Evolutionary conservation across 1,140 invertebrate genomes (phyloP).

Genomic region (Danaus melanippus): DNA sequence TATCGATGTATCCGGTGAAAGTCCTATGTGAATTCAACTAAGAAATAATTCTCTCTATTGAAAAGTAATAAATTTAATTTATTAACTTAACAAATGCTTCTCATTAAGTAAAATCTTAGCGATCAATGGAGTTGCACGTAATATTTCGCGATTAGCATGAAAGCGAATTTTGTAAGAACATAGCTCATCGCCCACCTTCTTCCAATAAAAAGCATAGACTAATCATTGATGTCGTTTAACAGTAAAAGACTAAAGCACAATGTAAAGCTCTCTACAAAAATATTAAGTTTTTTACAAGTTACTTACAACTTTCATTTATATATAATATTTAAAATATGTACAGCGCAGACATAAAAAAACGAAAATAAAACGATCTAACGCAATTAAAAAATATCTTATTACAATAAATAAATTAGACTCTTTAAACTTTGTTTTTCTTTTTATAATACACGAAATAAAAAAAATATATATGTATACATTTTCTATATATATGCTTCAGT

Average conservation of each 20-base stretch:
- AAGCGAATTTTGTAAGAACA: conserved; percentile 31
- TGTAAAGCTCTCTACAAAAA: conserved; percentile 2
- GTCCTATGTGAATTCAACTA: conserved; percentile 41
- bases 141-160: conserved; percentile 47
- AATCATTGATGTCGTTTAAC: conserved; percentile 14
- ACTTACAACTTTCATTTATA: too few species aligned
- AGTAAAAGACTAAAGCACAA: conserved; percentile 6
- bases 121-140: conserved; percentile 40
- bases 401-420: too few species aligned
- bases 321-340: too few species aligned
- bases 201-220: conserved; percentile 48
- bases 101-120: conserved; percentile 33
- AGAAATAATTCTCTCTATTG: conserved; percentile 12
- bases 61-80: conserved; percentile 17
- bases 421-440: too few species aligned
- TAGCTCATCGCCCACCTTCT: conserved; percentile 26
- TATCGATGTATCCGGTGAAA: conserved; percentile 66
- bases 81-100: conserved; percentile 21
- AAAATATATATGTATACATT: too few species aligned
- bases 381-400: too few species aligned
- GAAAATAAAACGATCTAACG: too few species aligned
- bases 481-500: too few species aligned
- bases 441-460: too few species aligned
- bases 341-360: too few species aligned
- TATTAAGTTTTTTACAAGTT: too few species aligned